These are phyloP conservation scores for Illadopsis cleaveri DNA, from an alignment of 2,113 vertebrate genomes.

Conservation along the genomic window DNA sequence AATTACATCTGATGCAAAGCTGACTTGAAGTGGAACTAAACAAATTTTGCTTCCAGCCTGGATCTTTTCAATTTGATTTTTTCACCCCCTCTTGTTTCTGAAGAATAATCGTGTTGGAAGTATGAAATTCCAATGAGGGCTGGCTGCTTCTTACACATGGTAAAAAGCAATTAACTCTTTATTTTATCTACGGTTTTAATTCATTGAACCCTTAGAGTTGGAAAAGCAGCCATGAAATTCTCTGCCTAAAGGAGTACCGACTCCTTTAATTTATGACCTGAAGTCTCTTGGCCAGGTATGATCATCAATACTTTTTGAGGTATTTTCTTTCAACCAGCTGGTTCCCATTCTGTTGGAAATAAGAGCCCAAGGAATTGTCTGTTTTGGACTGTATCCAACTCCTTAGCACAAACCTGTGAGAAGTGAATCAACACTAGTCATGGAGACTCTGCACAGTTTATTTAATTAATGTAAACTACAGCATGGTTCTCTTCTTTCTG, in stretches of 20 bases:
- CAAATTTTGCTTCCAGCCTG: slow-evolving; percentile 51
- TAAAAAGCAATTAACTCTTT: slow-evolving; percentile 37
- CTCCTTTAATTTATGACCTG: background rate
- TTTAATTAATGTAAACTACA: background rate
- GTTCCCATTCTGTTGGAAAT: background rate
- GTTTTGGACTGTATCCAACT: background rate
- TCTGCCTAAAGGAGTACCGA: background rate
- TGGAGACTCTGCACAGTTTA: background rate
- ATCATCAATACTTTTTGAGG: background rate
- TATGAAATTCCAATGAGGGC: background rate
- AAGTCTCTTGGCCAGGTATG: background rate
- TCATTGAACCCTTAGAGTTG: background rate
- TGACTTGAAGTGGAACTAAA: slow-evolving; percentile 67
- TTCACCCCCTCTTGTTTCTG: slow-evolving; percentile 34
- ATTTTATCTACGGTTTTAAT: background rate
- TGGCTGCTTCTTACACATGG: background rate
- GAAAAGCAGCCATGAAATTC: background rate
- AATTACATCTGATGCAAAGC: slow-evolving; percentile 56
- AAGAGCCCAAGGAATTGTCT: background rate
- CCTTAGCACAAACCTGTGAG: background rate
- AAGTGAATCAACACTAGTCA: background rate
- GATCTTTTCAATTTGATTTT: slow-evolving; percentile 40
- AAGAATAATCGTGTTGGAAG: slow-evolving; percentile 34
- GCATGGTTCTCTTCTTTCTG: background rate
- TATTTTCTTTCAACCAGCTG: background rate